Evolutionary conservation across 1,140 invertebrate genomes (phyloP).

Genomic region (Monochamus saltuarius): DNA sequence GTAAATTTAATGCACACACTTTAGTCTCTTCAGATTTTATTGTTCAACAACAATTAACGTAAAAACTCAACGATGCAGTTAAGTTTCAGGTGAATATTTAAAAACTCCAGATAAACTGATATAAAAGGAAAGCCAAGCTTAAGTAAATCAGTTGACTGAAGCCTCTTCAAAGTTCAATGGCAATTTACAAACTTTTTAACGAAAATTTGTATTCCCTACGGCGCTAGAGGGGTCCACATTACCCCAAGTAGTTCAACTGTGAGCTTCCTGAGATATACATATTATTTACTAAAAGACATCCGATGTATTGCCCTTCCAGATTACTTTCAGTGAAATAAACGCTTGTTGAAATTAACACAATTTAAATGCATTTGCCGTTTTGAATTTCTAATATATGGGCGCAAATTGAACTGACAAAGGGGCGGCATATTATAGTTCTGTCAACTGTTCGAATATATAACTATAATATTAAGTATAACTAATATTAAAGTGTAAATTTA

Average conservation of each 20-base stretch:
- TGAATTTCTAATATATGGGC: too few species aligned
- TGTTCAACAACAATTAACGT: too few species aligned
- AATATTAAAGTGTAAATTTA: too few species aligned
- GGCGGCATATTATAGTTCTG: too few species aligned
- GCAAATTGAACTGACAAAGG: too few species aligned
- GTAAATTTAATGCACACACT: too few species aligned
- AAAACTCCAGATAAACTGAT: slow-evolving; percentile 12
- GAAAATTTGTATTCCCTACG: slow-evolving; percentile 44
- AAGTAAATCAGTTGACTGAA: slow-evolving; percentile 30
- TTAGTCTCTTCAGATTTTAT: too few species aligned
- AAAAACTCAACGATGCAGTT: too few species aligned
- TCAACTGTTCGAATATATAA: too few species aligned
- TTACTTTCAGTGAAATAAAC: slow-evolving; percentile 5
- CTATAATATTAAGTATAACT: too few species aligned
- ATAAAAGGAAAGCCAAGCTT: slow-evolving; percentile 24
- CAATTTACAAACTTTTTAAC: slow-evolving; percentile 45
- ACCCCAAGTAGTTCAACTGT: slow-evolving; percentile 37
- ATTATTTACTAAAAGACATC: slow-evolving; percentile 14
- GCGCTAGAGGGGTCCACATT: slow-evolving; percentile 38
- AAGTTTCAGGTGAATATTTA: too few species aligned
- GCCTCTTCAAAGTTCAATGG: slow-evolving; percentile 29
- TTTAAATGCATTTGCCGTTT: neutral
- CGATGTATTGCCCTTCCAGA: neutral
- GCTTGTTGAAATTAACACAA: slow-evolving; percentile 4
- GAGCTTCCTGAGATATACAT: slow-evolving; percentile 30